A percentile compares a stretch with the other conserved stretches of the same genome.
phyloP scores from a whole-genome alignment of 2,113 vertebrate species.

The Sceloporus tristichus region DNA sequence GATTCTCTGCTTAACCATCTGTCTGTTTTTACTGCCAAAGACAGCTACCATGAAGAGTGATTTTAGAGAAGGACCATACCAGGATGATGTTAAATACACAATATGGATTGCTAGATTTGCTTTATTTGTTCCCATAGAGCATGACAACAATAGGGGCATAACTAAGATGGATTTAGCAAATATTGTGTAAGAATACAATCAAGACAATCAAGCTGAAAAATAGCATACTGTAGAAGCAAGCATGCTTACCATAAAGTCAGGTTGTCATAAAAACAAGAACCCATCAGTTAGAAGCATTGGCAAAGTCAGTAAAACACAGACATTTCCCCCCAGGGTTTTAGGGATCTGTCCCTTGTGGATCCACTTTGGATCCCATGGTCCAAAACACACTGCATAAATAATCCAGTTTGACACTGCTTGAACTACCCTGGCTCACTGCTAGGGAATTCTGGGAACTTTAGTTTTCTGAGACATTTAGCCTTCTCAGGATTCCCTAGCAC shows the following conservation, averaged over 20 bases:
- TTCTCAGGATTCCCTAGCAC: no score
- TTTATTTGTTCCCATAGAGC: slow-evolving; percentile 6
- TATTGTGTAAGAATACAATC: neutral
- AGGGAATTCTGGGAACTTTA: no score
- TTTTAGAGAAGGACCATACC: slow-evolving; percentile 44
- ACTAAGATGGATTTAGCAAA: slow-evolving; percentile 31
- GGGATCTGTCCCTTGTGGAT: neutral
- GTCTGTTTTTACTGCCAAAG: slow-evolving; percentile 28
- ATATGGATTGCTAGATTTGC: slow-evolving; percentile 9
- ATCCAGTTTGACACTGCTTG: no score
- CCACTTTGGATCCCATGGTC: neutral
- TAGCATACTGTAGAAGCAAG: neutral
- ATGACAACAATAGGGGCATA: slow-evolving; percentile 16
- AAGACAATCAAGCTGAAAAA: neutral
- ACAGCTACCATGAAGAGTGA: neutral
- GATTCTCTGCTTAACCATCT: slow-evolving; percentile 52
- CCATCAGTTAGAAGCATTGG: neutral
- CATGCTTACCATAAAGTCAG: slow-evolving; percentile 35
- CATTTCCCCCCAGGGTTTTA: neutral
- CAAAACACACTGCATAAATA: no score
- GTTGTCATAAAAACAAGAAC: slow-evolving; percentile 13
- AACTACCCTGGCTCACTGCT: no score
- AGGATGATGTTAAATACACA: slow-evolving; percentile 34
- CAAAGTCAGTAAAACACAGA: neutral
- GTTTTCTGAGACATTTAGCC: no score